Percentiles rank a stretch among this genome's conserved stretches.
These are phyloP conservation scores for Drosophila aff. DNA, from an alignment of 1,140 invertebrate species.

Conservation along the genomic window DNA sequence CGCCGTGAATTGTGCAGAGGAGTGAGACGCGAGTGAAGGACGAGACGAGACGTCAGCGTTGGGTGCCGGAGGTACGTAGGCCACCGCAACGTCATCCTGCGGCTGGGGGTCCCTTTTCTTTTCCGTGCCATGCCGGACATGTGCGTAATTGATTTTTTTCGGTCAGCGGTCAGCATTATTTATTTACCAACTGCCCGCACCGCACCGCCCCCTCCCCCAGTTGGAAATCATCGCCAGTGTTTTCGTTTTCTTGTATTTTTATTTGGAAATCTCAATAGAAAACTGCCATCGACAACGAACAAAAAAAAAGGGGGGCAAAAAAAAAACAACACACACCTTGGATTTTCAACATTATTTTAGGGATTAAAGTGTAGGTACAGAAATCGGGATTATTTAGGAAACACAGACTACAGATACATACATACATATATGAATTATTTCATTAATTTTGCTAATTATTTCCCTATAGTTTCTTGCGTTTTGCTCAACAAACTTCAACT, in stretches of 20 bases:
- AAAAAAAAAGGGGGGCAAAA: not conserved
- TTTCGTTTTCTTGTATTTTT: conserved; percentile 12
- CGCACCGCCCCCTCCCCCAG: not conserved
- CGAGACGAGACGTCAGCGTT: not conserved
- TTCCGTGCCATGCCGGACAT: conserved; percentile 1
- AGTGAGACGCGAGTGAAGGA: not conserved
- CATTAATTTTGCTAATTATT: conserved; percentile 41
- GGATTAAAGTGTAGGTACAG: conserved; percentile 49
- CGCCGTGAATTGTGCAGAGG: conserved; percentile 5
- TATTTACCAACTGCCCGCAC: conserved; percentile 3
- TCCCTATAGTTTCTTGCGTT: conserved; percentile 14
- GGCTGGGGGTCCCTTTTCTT: not conserved
- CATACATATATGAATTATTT: conserved; percentile 26
- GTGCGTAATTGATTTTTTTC: conserved; percentile 22
- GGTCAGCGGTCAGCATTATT: conserved; percentile 28
- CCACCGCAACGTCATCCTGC: not conserved
- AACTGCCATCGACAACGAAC: conserved; percentile 9
- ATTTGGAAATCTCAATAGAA: conserved; percentile 51
- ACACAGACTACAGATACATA: conserved; percentile 21
- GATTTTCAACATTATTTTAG: conserved; percentile 44
- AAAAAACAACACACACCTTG: conserved; percentile 15
- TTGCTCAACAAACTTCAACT: conserved; percentile 19
- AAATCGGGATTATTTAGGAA: conserved; percentile 32
- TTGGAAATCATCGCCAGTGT: not conserved
- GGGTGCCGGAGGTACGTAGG: conserved; percentile 10